Evolutionary conservation across 2,113 vertebrate genomes (phyloP), one percentile per base, ranked within the genome.

Genomic region (Hippocampus barbouri): DNA sequence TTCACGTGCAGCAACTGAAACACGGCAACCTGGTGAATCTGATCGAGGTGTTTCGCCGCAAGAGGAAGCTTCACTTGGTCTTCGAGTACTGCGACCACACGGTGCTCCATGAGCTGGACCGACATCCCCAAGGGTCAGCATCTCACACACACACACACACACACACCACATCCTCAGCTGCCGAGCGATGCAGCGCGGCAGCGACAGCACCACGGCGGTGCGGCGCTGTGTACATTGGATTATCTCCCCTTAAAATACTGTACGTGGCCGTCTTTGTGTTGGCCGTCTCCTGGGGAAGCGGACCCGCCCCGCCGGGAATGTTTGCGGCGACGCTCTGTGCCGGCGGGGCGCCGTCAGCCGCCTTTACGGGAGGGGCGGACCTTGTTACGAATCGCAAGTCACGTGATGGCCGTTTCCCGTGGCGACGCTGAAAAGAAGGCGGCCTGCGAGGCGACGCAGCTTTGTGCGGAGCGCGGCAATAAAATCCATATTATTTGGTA

Each of bases 21-120:
- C 97, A 99, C 79, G 91, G 94, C 79, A 98, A 99, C 88, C 92
- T 98, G 63, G 96, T 98, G 65, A 97, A 92, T 68, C 94, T 99
- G 71, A 93, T 98, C 25, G 97, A 99, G 41, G 97, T 98, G 80
- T 99, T 98, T 79, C 86, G 96, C 23, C 94, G 93, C 59, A 97
- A 96, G 73, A 80, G 97, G 76, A 95, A 91, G 75, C 94, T 99
- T 27, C 97, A 98, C 81, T 89, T 98, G 69, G 97, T 99, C 68
- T 96, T 98, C 0, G 97, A 99, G 66, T 98, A 97, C 89, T 98
- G 97, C 0, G 95, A 97, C 73, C 95, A 94, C 92, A 98, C 97
- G 0, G 95, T 98, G 30, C 95, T 99, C 53, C 94, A 96, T 0
- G 94, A 99, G 85, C 88, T 99, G 88, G 94, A 96, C 87, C 92